Evolutionary conservation across 2,888 invertebrate species (phyloP), one percentile per base, ranked within the genome.

Genomic region (Spatulosminthurus flaviceps): DNA sequence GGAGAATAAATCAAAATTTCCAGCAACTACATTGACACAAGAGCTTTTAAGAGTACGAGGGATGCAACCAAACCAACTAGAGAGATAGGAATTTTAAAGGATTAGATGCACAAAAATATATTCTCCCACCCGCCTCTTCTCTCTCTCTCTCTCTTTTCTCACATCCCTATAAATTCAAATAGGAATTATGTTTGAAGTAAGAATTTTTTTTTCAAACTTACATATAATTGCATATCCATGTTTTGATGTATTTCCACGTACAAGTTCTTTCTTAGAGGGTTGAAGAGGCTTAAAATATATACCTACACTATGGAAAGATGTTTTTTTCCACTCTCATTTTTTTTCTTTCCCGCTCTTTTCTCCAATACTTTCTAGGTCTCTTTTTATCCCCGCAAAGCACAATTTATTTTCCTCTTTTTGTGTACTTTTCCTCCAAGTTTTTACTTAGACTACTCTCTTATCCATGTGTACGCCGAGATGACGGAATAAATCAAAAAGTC

Each of bases 401-500:
- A 69, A 69, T 70, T 70, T 34, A 29, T 60, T 74, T 61, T 34
- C 74, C 74, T 60, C 61, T 74, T n/a, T n/a, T 74, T 74, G 74
- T 74, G 74, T 74, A 74, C 74, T 64, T 74, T 74, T 74, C 74
- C 29, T 74, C 71, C 24, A 42, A 42, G 13, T 71, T 42, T n/a
- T n/a, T n/a, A n/a, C 42, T 71, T 26, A 41, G 34, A 16, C 21
- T 22, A 34, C 42, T 34, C 42, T 41, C 41, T 41, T 42, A 71
- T 71, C 71, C 71, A 42, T 71, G 43, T 71, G 71, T 71, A 41
- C 41, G 29, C 34, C 29, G 51, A 67, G 76, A 76, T 76, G 76
- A 76, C 67, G 43, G 76, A 74, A 74, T 74, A 74, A 74, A 74
- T 74, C 74, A 74, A 61, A 74, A 74, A 74, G 74, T 74, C 61